Base-by-base conservation (phyloP, 2,113 vertebrate species). In the Hypanus sabinus region DNA sequence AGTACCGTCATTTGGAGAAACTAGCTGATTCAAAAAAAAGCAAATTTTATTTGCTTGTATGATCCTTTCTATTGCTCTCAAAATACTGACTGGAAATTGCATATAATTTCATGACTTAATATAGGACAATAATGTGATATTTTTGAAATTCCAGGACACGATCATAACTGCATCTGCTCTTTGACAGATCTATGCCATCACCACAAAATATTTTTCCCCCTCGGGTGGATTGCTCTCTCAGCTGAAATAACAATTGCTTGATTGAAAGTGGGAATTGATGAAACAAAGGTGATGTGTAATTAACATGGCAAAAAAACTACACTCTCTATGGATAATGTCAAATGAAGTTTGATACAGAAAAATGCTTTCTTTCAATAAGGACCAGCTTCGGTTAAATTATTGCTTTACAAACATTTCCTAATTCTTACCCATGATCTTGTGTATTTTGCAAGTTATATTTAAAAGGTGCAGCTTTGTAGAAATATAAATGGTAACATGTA, bases 381-480 rank as follows among this genome's bases (percentile, higher is more conserved):
- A 73, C 62, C 33, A 16, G 36, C 88, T 24, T 30, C 65, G 70
- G 33, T 92, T 38, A 68, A 20, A 92, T 70, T 70, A 3, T 10
- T 9, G 8, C 33, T 92, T 92, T 92, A 92, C 22, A 71, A 92
- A 92, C 68, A 92, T 92, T 92, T 71, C 46, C 11, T 27, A 46
- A 93, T 55, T 73, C 38, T 38, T 55, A 73, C 24, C 18, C 36
- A 55, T 75, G 11, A 46, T 93, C 27, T 93, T 55, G 5, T 12
- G 12, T 27, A 3, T 30, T 46, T 24, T 46, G 36, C 8, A 24
- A 38, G 55, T 91, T 75, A 22, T 46, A 75, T 93, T 93, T 73
- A 93, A 90, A 33, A 93, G 70, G 73, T 71, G 68, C 68, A 71
- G 36, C 7, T 46, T 65, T 71, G 38, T 38, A 24, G 33, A 92